These are phyloP conservation scores for Micrasema minimum DNA, from an alignment of 1,140 invertebrate genomes.

Conservation along the genomic window DNA sequence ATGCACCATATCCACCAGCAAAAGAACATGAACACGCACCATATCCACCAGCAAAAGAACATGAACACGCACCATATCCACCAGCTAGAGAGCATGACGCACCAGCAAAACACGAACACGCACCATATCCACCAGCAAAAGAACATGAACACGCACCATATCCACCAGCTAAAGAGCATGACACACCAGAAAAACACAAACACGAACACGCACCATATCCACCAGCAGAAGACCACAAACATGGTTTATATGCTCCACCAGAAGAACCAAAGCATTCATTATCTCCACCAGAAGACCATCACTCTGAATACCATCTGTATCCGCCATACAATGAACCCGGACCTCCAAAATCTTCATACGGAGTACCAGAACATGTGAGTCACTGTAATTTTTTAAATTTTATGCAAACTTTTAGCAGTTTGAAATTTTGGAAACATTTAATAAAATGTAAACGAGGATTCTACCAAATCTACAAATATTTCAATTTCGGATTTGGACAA, in stretches of 20 bases:
- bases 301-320: neutral
- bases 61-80: neutral
- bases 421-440: no score
- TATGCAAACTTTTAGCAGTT: no score
- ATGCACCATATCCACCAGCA: neutral
- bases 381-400: no score
- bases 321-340: neutral
- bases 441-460: no score
- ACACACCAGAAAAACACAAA: neutral
- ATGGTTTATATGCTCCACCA: conserved; percentile 22
- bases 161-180: neutral
- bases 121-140: conserved; percentile 16
- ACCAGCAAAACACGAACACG: conserved; percentile 4
- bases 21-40: neutral
- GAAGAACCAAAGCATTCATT: neutral
- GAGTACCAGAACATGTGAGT: neutral
- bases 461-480: no score
- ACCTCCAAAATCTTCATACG: neutral
- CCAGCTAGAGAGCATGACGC: neutral
- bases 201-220: neutral
- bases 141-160: neutral
- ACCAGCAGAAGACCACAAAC: conserved; percentile 9
- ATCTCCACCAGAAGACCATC: neutral
- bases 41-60: conserved; percentile 1
- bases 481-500: no score